Evolutionary conservation across 2,113 vertebrate genomes (phyloP).

Genomic region (Pantherophis guttatus): DNA sequence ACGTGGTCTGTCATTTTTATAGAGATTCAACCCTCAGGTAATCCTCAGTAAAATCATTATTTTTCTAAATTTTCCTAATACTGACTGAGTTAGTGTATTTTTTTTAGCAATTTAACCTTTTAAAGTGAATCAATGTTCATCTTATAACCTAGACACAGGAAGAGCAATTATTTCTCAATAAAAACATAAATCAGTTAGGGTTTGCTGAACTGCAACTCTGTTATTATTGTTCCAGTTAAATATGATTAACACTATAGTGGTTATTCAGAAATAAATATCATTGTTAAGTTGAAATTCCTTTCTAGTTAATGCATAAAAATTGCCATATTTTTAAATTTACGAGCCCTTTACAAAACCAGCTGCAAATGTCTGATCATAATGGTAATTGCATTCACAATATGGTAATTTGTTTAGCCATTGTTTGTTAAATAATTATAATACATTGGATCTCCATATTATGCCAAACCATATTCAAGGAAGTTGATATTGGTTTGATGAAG

Average conservation of each 20-base stretch:
- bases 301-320: background rate
- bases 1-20: constrained; percentile 97
- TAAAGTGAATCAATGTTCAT: background rate
- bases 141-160: background rate
- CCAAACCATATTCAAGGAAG: background rate
- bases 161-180: background rate
- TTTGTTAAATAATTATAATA: background rate
- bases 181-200: background rate
- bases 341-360: background rate
- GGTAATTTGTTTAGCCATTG: background rate
- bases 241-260: background rate
- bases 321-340: background rate
- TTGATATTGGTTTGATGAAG: background rate
- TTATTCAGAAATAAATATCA: background rate
- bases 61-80: too few relatives aligned
- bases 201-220: background rate
- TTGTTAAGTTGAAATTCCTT: background rate
- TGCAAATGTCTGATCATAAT: background rate
- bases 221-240: background rate
- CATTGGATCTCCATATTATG: background rate
- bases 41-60: constrained; percentile 7
- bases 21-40: constrained; percentile 92
- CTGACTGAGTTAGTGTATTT: background rate
- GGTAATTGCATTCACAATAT: background rate
- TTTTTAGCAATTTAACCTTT: background rate